Base-by-base conservation (phyloP, 1,140 invertebrate species). In the Listronotus bonariensis region DNA sequence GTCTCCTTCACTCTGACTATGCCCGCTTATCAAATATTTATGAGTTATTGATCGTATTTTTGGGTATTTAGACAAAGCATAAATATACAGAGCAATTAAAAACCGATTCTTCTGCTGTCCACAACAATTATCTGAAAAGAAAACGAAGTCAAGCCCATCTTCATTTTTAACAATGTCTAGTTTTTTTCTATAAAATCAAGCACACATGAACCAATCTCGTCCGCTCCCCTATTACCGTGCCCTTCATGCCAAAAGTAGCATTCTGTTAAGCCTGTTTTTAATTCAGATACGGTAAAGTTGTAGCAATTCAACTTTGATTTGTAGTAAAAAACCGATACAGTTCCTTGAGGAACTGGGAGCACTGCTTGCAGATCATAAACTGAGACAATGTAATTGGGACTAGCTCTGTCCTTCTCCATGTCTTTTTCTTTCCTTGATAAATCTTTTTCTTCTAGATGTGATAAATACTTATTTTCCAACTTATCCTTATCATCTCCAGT, bases 241-340 rank as follows among this genome's bases (percentile, higher is more conserved):
- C 68, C 68, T 68, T 83, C 81, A 69, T 78, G 71, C 79, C 80
- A 83, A 20, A 81, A 70, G 65, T 75, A 80, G 57, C 79, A 26
- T 26, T 26, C 5, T 1, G 5, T 26, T 26, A 5, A 26, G 20
- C 68, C 58, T 11, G 64, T 75, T 17, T 43, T 67, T 9, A 77
- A 42, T 56, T 80, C 72, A 70, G 67, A 77, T 31, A 78, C 60
- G 6, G 80, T 82, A 26, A 80, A 79, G 70, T 82, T 82, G 43
- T 77, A 79, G 12, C 74, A 64, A 53, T 72, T 72, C 17, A 82
- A 53, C 67, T 82, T 82, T n/a, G n/a, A n/a, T n/a, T n/a, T n/a
- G n/a, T n/a, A n/a, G n/a, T n/a, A n/a, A n/a, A n/a, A n/a, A n/a
- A n/a, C n/a, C n/a, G n/a, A n/a, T n/a, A n/a, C n/a, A n/a, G n/a